These are phyloP conservation scores for Propithecus coquereli DNA, from an alignment of 2,113 vertebrate species.

Conservation along the genomic window DNA sequence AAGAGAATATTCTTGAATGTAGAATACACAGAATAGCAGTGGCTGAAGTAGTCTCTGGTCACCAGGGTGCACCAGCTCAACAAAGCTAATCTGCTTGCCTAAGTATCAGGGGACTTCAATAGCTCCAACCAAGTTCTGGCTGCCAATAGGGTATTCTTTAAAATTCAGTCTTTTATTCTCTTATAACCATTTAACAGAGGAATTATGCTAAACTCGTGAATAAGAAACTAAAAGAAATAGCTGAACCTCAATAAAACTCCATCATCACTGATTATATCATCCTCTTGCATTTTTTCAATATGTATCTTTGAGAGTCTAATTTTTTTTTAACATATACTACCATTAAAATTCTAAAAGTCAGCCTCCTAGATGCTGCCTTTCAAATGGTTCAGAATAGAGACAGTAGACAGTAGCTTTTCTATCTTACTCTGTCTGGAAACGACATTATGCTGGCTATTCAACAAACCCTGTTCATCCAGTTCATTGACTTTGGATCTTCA, in stretches of 20 bases:
- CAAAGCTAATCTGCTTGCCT: background rate
- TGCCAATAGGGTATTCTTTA: background rate
- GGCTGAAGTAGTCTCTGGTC: background rate
- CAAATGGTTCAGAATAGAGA: background rate
- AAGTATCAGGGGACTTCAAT: background rate
- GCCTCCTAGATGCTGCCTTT: background rate
- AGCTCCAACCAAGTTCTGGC: background rate
- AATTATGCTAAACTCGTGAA: background rate
- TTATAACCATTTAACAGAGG: background rate
- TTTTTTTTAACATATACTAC: background rate
- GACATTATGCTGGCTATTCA: background rate
- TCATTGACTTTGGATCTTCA: background rate
- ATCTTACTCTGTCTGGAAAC: background rate
- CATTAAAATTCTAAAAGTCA: background rate
- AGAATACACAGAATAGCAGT: background rate
- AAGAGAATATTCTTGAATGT: background rate
- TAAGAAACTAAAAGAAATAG: background rate
- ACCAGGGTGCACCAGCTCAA: background rate
- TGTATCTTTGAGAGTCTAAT: background rate
- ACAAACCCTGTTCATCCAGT: background rate
- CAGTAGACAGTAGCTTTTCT: background rate
- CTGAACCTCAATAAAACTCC: background rate
- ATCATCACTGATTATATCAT: background rate
- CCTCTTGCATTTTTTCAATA: background rate
- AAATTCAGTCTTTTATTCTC: background rate